Percentiles rank a stretch among this genome's conserved stretches.
These are phyloP conservation scores for zebrafish (Danio rerio) DNA, from an alignment of 2,113 vertebrate species.

Conservation along the genomic window GRCz12tu NC_133187.1:31151001-31151500, in stretches of 20 bases:
- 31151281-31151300: background rate
- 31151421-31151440: background rate
- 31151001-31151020: conserved; percentile 27
- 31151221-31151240: conserved; percentile 1
- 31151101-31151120: conserved; percentile 29
- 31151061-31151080: conserved; percentile 24
- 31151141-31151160: conserved; percentile 25
- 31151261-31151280: conserved; percentile 6
- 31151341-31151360: conserved; percentile 14
- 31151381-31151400: background rate
- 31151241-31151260: background rate
- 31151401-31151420: background rate
- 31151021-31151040: conserved; percentile 12
- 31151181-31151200: conserved; percentile 28
- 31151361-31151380: background rate
- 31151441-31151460: conserved; percentile 22
- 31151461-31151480: conserved; percentile 21
- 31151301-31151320: background rate
- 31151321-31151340: conserved; percentile 9
- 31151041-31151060: background rate
- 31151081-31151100: conserved; percentile 32
- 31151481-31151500: conserved; percentile 34
- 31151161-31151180: conserved; percentile 17
- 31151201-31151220: conserved; percentile 33
- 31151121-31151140: conserved; percentile 35